Conservation (phyloP, 1,140 invertebrate genomes). For the Spodoptera frugiperda region DNA sequence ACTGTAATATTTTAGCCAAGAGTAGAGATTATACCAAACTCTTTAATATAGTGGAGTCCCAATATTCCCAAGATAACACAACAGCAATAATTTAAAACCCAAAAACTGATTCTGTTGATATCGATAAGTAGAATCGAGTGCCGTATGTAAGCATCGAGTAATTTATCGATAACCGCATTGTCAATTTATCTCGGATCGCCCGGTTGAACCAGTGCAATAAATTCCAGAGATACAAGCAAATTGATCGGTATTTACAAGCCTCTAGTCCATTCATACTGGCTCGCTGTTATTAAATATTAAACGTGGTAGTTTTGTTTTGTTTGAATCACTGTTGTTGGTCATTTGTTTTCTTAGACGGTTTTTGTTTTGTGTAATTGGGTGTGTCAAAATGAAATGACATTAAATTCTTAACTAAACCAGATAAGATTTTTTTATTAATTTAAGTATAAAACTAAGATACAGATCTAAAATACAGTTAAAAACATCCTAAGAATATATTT, state of each 20-base stretch:
- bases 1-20: too few species aligned
- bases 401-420: too few species aligned
- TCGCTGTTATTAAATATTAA: background rate
- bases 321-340: background rate
- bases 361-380: too few species aligned
- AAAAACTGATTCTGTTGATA: background rate
- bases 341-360: too few species aligned
- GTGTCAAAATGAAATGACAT: too few species aligned
- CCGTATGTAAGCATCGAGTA: background rate
- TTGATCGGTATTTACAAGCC: constrained; percentile 1
- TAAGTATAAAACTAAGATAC: too few species aligned
- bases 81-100: background rate
- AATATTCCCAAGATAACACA: too few species aligned
- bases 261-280: background rate
- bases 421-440: too few species aligned
- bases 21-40: too few species aligned
- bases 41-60: too few species aligned
- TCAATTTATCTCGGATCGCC: constrained; percentile 15
- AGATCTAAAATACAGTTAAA: too few species aligned
- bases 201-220: background rate
- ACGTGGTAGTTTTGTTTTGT: background rate
- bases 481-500: too few species aligned
- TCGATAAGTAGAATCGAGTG: background rate
- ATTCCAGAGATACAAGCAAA: background rate
- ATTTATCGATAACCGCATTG: constrained; percentile 21